A percentile compares a stretch with the other conserved stretches of the same genome.
These are phyloP conservation scores for Crocuta crocuta DNA, from an alignment of 2,113 vertebrate genomes.

Conservation along the genomic window DNA sequence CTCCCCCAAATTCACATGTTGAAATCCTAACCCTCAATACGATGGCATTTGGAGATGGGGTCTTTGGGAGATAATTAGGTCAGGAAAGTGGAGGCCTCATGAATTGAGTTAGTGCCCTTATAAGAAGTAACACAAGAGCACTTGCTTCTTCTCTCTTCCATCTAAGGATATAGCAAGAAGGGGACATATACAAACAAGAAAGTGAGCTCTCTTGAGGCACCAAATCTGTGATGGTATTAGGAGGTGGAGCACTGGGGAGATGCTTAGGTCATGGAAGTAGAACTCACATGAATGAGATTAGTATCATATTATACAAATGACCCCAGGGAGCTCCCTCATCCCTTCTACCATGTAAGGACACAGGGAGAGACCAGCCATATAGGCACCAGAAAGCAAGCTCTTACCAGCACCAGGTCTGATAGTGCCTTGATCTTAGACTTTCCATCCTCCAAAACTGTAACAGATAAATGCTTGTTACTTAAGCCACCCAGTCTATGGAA, in stretches of 20 bases:
- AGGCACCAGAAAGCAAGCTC: background rate
- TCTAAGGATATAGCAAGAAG: background rate
- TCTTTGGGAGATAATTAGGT: background rate
- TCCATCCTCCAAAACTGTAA: background rate
- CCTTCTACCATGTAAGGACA: background rate
- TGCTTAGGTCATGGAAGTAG: background rate
- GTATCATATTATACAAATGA: background rate
- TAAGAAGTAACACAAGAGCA: background rate
- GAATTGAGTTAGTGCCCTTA: background rate
- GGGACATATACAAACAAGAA: background rate
- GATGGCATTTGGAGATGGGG: background rate
- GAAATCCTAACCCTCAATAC: background rate
- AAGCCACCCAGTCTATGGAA: background rate
- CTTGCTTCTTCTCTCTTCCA: background rate
- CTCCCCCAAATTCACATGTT: background rate
- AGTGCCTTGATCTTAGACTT: background rate
- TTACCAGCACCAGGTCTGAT: background rate
- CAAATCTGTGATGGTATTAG: background rate
- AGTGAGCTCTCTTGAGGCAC: background rate
- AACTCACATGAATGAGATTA: background rate
- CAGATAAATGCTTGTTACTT: background rate
- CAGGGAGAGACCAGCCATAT: background rate
- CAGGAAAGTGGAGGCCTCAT: background rate
- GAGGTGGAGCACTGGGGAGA: background rate
- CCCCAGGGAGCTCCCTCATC: background rate